Conservation (phyloP, 2,113 vertebrate species). For the Trichechus manatus region DNA sequence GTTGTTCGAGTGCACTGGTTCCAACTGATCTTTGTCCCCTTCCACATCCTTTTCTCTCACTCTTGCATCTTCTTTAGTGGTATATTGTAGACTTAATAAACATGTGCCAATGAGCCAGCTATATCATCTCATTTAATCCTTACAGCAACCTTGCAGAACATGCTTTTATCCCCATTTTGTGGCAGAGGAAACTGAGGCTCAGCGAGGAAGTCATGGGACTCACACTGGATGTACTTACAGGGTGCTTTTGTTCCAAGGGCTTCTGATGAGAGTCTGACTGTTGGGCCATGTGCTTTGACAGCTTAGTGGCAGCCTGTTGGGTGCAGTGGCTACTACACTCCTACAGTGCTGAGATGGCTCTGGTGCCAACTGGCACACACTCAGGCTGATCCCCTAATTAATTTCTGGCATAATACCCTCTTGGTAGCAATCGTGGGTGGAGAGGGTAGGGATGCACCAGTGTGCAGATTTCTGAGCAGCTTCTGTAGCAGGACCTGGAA, state of each 20-base stretch:
- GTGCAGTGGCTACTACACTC: neutral
- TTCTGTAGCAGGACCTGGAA: neutral
- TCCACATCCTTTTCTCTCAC: neutral
- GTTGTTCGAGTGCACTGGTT: accelerated
- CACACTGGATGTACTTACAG: accelerated
- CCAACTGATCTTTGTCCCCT: neutral
- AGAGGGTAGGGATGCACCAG: neutral
- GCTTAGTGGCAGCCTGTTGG: neutral
- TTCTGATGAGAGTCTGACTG: neutral
- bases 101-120: accelerated
- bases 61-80: neutral
- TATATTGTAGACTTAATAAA: accelerated
- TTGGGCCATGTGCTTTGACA: neutral
- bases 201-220: neutral
- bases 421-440: neutral
- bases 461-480: neutral
- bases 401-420: neutral
- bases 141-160: neutral
- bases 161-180: accelerated
- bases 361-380: neutral
- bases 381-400: neutral
- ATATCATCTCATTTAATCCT: accelerated
- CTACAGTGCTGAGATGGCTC: neutral
- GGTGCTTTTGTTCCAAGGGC: neutral
- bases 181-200: neutral